A percentile compares a stretch with the other conserved stretches of the same genome.
Evolutionary conservation across 2,888 invertebrate species (phyloP).

Genomic region (Kryphioiulus occultus): DNA sequence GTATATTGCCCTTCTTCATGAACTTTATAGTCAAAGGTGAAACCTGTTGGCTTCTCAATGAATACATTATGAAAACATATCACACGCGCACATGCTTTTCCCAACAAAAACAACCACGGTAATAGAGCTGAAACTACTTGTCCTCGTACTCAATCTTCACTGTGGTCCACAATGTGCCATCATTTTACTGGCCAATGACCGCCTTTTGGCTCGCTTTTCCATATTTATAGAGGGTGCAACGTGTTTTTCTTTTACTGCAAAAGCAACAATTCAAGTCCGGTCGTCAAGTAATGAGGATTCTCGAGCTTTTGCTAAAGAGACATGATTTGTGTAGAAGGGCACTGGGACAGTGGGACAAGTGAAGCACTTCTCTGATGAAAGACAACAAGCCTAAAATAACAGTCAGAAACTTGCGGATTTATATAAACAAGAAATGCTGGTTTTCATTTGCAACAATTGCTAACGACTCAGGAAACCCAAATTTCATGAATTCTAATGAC

Average conservation of each 20-base stretch:
- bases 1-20: conserved; percentile 13
- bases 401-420: background rate
- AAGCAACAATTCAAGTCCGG: background rate
- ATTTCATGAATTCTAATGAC: no score
- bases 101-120: background rate
- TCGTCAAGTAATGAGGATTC: background rate
- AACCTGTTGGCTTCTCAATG: background rate
- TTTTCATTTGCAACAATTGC: no score
- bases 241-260: background rate
- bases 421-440: no score
- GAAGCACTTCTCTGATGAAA: background rate
- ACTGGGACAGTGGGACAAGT: background rate
- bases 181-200: background rate
- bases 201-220: background rate
- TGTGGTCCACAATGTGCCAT: background rate
- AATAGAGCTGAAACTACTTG: background rate
- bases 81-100: background rate
- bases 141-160: background rate
- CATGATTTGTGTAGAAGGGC: background rate
- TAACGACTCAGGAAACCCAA: no score
- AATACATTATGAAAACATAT: background rate
- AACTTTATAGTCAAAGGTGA: conserved; percentile 19
- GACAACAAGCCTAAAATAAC: background rate
- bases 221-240: background rate
- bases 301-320: background rate